phyloP scores from a whole-genome alignment of 2,797 vertebrate genomes.

The Sebastes reedi region DNA sequence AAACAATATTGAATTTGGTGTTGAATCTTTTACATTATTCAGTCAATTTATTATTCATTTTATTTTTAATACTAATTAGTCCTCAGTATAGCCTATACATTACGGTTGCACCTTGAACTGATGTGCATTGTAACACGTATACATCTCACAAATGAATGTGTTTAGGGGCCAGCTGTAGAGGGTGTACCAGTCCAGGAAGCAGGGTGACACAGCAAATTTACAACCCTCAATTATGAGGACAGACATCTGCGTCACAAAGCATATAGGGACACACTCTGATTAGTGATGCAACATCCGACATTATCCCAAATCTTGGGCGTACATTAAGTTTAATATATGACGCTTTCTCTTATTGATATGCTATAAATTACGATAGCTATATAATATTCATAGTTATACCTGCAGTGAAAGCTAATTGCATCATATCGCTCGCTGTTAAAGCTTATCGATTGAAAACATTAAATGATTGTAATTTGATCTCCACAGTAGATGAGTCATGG shows the following conservation, averaged over 20 bases:
- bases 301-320: background rate
- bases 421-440: slow-evolving; percentile 3
- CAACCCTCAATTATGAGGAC: slow-evolving; percentile 18
- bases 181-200: slow-evolving; percentile 29
- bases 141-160: background rate
- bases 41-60: background rate
- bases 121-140: background rate
- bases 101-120: background rate
- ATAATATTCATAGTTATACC: background rate
- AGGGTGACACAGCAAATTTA: slow-evolving; percentile 73
- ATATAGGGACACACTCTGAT: background rate
- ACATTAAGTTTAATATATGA: background rate
- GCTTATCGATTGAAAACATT: slow-evolving; percentile 36
- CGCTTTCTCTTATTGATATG: background rate
- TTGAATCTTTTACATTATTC: background rate
- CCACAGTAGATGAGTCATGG: slow-evolving; percentile 62
- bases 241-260: slow-evolving; percentile 25
- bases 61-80: background rate
- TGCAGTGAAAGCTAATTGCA: background rate
- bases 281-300: background rate
- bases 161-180: background rate
- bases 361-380: background rate
- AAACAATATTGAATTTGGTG: background rate
- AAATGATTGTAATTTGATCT: slow-evolving; percentile 36
- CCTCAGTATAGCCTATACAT: no score